Conservation (phyloP, 2,888 invertebrate genomes). For the Nymphalis c-album region DNA sequence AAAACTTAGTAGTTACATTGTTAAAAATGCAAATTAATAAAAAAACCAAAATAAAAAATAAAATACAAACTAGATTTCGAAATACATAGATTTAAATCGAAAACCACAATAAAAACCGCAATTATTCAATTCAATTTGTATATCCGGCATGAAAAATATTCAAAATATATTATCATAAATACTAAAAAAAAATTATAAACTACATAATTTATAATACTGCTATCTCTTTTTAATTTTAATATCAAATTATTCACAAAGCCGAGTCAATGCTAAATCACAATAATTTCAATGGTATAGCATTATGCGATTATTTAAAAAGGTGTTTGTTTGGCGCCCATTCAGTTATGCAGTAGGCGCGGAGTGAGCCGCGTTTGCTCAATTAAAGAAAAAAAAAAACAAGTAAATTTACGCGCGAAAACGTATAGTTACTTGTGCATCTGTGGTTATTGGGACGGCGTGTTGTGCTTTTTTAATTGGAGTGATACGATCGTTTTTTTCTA, state of each 20-base stretch:
- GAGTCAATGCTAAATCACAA: slow-evolving; percentile 19
- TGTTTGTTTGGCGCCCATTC: slow-evolving; percentile 45
- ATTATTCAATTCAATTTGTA: too few species aligned
- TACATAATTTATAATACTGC: not conserved
- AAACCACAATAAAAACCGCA: too few species aligned
- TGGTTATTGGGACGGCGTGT: slow-evolving; percentile 34
- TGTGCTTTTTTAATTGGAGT: slow-evolving; percentile 50
- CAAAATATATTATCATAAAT: too few species aligned
- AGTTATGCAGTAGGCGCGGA: slow-evolving; percentile 59
- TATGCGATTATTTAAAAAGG: slow-evolving; percentile 52
- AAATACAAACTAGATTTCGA: too few species aligned
- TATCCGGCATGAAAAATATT: too few species aligned
- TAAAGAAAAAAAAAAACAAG: slow-evolving; percentile 47
- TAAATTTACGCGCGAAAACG: slow-evolving; percentile 54
- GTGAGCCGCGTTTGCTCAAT: slow-evolving; percentile 54
- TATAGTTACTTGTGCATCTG: slow-evolving; percentile 60
- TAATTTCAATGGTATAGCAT: slow-evolving; percentile 38
- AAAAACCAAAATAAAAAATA: too few species aligned
- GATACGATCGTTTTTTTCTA: slow-evolving; percentile 50
- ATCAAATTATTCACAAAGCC: not conserved
- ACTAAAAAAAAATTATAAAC: not conserved
- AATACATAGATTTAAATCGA: too few species aligned
- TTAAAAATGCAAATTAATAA: too few species aligned
- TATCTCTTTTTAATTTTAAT: not conserved
- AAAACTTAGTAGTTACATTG: too few species aligned